Evolutionary conservation across 2,797 vertebrate species (phyloP).

Genomic region (Pipistrellus kuhlii): DNA sequence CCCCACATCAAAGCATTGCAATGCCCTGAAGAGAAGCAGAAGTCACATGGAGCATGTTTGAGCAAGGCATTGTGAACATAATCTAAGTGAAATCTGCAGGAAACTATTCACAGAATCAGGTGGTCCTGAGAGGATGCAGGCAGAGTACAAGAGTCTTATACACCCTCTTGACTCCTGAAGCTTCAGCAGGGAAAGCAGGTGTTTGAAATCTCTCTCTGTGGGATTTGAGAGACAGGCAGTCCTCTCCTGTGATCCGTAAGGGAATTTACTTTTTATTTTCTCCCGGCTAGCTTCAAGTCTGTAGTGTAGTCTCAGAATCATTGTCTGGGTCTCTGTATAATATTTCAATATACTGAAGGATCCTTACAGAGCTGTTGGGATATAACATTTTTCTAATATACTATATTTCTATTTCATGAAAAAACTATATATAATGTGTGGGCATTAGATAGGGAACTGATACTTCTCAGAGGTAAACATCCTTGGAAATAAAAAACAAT

Average conservation of each 20-base stretch:
- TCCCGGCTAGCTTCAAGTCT: not conserved
- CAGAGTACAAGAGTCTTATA: not conserved
- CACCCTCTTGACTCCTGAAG: not conserved
- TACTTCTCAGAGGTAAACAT: not conserved
- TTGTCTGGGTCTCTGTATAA: not conserved
- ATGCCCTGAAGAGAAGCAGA: not conserved
- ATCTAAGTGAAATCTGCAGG: not conserved
- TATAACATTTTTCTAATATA: not conserved
- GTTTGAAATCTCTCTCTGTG: not conserved
- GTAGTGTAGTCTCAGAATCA: not conserved
- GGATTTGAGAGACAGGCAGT: not conserved
- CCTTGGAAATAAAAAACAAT: not conserved
- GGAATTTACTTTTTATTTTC: not conserved
- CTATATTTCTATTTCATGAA: constrained; percentile 14
- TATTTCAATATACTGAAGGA: not conserved
- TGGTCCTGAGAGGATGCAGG: not conserved
- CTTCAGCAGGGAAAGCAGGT: not conserved
- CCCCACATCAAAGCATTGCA: not conserved
- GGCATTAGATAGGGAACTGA: not conserved
- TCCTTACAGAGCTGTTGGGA: not conserved
- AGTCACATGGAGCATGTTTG: not conserved
- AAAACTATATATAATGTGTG: not conserved
- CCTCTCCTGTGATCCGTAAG: not conserved
- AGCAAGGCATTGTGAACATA: not conserved
- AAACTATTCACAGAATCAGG: not conserved